A percentile compares a stretch with the other conserved stretches of the same genome.
phyloP scores from a whole-genome alignment of 2,888 invertebrate species.

The Metellina segmentata region DNA sequence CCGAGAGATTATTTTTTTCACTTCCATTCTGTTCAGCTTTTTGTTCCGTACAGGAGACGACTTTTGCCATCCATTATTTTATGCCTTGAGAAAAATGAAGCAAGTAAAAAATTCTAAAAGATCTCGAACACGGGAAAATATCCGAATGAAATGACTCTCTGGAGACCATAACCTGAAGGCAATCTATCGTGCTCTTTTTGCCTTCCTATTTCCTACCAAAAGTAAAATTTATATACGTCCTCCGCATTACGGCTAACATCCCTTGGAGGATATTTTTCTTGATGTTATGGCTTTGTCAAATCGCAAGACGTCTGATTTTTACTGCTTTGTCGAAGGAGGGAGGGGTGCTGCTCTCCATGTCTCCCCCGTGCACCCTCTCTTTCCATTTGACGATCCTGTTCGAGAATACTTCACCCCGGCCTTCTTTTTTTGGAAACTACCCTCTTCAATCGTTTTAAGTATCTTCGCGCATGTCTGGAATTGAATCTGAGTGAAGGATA shows the following conservation, averaged over 20 bases:
- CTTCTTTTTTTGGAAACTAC: slow-evolving; percentile 24
- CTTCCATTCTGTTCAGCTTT: slow-evolving; percentile 1
- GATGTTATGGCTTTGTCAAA: slow-evolving; percentile 73
- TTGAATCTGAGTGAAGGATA: background rate
- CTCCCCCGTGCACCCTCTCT: background rate
- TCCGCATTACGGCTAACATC: slow-evolving; percentile 68
- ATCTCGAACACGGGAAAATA: slow-evolving; percentile 62
- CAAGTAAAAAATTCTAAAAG: slow-evolving; percentile 38
- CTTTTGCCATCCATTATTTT: slow-evolving; percentile 72
- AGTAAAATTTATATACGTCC: slow-evolving; percentile 72
- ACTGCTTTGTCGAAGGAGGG: slow-evolving; percentile 66
- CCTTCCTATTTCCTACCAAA: slow-evolving; percentile 51
- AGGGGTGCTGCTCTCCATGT: background rate
- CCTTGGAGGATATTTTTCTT: slow-evolving; percentile 68
- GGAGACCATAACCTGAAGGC: slow-evolving; percentile 68
- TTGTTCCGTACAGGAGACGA: slow-evolving; percentile 46
- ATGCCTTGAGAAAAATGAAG: slow-evolving; percentile 70
- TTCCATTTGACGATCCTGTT: slow-evolving; percentile 46
- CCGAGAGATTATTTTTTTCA: slow-evolving; percentile 44
- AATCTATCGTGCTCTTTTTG: slow-evolving; percentile 62
- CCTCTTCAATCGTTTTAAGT: slow-evolving; percentile 14
- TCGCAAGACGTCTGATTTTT: slow-evolving; percentile 72
- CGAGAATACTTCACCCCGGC: slow-evolving; percentile 4
- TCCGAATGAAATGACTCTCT: slow-evolving; percentile 62
- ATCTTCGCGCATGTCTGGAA: slow-evolving; percentile 17